Evolutionary conservation across 2,113 vertebrate species (phyloP).

Genomic region (Lethenteron camtschaticum): DNA sequence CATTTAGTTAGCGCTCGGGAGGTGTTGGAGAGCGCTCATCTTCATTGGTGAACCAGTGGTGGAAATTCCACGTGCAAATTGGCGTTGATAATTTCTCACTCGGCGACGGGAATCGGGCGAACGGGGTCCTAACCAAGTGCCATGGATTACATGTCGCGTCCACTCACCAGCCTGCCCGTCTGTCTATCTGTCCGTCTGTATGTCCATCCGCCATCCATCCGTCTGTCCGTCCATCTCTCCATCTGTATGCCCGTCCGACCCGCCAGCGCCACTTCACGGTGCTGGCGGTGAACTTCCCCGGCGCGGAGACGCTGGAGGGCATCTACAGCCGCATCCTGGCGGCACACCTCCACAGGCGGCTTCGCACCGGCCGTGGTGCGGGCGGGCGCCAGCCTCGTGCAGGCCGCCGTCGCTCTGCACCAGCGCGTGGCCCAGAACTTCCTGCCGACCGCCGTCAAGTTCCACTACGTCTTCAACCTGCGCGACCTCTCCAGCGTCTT

Average conservation of each 20-base stretch:
- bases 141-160: too few species aligned
- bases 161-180: too few species aligned
- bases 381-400: conserved; percentile 17
- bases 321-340: conserved; percentile 36
- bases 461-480: conserved; percentile 38
- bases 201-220: not conserved
- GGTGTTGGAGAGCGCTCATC: too few species aligned
- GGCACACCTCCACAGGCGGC: conserved; percentile 25
- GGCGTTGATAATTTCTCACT: too few species aligned
- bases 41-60: too few species aligned
- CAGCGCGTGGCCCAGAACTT: conserved; percentile 28
- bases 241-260: not conserved
- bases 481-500: conserved; percentile 35
- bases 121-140: too few species aligned
- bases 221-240: too few species aligned
- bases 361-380: conserved; percentile 23
- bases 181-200: too few species aligned
- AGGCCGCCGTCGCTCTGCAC: conserved; percentile 28
- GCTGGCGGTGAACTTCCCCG: conserved; percentile 40
- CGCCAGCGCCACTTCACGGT: conserved; percentile 40
- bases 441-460: conserved; percentile 32
- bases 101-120: too few species aligned
- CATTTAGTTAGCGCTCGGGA: too few species aligned
- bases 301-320: conserved; percentile 20
- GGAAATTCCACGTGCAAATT: too few species aligned